phyloP scores from a whole-genome alignment of 2,888 invertebrate species.

The Deilephila porcellus region DNA sequence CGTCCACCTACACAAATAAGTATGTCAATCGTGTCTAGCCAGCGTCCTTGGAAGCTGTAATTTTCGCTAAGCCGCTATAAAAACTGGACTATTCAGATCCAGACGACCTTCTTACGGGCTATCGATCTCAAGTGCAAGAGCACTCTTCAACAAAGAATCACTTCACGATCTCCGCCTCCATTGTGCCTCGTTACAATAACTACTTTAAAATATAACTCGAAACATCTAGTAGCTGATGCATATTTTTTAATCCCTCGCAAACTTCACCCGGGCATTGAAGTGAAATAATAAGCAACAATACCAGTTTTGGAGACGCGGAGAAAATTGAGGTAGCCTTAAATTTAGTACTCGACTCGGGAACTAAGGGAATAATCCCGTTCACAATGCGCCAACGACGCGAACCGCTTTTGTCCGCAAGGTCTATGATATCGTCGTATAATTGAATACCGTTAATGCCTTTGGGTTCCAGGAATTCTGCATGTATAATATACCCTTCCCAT shows the following conservation, averaged over 20 bases:
- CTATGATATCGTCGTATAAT: conserved; percentile 3
- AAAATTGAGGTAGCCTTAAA: conserved; percentile 9
- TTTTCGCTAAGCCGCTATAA: conserved; percentile 32
- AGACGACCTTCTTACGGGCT: conserved; percentile 43
- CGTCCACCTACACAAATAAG: neutral
- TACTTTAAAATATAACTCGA: neutral
- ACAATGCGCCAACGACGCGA: conserved; percentile 17
- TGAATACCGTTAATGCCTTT: conserved; percentile 14
- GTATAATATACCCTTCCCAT: neutral
- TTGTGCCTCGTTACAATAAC: neutral
- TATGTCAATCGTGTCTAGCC: conserved; percentile 30
- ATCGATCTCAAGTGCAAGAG: conserved; percentile 52
- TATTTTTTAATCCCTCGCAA: neutral
- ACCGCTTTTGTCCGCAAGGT: conserved; percentile 5
- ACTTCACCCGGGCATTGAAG: neutral
- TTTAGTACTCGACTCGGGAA: neutral
- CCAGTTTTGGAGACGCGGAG: neutral
- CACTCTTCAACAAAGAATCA: conserved; percentile 46
- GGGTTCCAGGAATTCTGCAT: neutral
- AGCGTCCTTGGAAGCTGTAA: conserved; percentile 25
- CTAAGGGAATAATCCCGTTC: neutral
- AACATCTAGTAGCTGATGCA: neutral
- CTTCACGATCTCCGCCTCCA: neutral
- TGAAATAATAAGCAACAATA: conserved; percentile 6
- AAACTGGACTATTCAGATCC: conserved; percentile 45